Evolutionary conservation across 2,113 vertebrate species (phyloP).

Genomic region (Electrona antarctica): DNA sequence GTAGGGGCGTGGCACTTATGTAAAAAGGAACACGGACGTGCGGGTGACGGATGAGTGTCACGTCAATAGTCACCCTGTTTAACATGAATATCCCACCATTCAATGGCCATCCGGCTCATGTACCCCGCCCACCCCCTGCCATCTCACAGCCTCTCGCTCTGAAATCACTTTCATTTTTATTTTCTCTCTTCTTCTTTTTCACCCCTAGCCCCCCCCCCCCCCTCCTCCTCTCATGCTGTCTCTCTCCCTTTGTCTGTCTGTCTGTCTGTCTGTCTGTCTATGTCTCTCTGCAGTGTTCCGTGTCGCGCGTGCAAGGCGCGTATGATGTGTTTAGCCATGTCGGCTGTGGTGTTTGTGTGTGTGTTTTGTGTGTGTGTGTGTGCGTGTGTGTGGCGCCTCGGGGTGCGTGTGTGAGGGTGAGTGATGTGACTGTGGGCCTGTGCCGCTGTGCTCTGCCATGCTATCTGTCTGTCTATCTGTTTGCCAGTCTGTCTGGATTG

Average conservation of each 20-base stretch:
- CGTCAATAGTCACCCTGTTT: slow-evolving; percentile 57
- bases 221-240: background rate
- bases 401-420: slow-evolving; percentile 35
- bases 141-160: background rate
- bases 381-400: slow-evolving; percentile 7
- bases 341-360: background rate
- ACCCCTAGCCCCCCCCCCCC: slow-evolving; percentile 26
- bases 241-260: slow-evolving; percentile 19
- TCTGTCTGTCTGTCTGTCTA: slow-evolving; percentile 27
- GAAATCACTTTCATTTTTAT: slow-evolving; percentile 12
- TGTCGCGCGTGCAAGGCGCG: background rate
- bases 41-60: slow-evolving; percentile 38
- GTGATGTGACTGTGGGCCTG: slow-evolving; percentile 59
- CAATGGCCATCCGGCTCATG: slow-evolving; percentile 43
- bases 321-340: background rate
- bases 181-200: slow-evolving; percentile 52
- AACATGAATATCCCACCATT: slow-evolving; percentile 54
- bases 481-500: slow-evolving; percentile 56
- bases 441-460: slow-evolving; percentile 51
- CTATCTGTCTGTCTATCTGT: slow-evolving; percentile 64
- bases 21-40: background rate
- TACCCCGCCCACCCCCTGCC: slow-evolving; percentile 10
- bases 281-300: slow-evolving; percentile 3
- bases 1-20: background rate
- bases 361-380: background rate